Conservation (phyloP, 1,140 invertebrate genomes). For the Leptopilina clavipes region DNA sequence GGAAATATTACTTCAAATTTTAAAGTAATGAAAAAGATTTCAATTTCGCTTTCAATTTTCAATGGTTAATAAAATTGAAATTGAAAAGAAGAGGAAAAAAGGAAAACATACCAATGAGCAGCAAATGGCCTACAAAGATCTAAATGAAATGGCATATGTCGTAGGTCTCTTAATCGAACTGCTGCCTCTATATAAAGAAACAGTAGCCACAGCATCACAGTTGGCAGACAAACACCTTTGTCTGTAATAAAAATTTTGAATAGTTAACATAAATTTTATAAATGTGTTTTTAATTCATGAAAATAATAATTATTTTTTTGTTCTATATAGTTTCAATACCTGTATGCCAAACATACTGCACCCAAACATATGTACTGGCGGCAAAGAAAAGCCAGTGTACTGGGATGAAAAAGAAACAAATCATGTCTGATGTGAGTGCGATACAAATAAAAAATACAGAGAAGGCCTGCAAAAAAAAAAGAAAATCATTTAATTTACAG, state of each 20-base stretch:
- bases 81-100: conserved; percentile 42
- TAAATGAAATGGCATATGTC: conserved; percentile 91
- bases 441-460: conserved; percentile 99
- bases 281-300: conserved; percentile 36
- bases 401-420: conserved; percentile 99
- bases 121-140: conserved; percentile 98
- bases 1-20: too few relatives aligned
- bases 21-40: neutral
- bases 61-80: neutral
- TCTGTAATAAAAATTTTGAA: conserved; percentile 77
- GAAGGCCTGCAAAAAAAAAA: conserved; percentile 88
- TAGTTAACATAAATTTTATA: conserved; percentile 36
- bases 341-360: conserved; percentile 99
- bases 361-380: conserved; percentile 99
- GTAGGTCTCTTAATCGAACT: conserved; percentile 89
- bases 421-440: conserved; percentile 97
- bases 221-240: conserved; percentile 95
- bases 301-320: conserved; percentile 31
- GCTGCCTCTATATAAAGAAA: conserved; percentile 97
- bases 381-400: conserved; percentile 98
- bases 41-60: neutral
- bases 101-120: conserved; percentile 91
- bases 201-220: conserved; percentile 94
- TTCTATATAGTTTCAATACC: conserved; percentile 76
- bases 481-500: conserved; percentile 43